Evolutionary conservation across 2,888 invertebrate genomes (phyloP).

Genomic region (Atrina japonica): DNA sequence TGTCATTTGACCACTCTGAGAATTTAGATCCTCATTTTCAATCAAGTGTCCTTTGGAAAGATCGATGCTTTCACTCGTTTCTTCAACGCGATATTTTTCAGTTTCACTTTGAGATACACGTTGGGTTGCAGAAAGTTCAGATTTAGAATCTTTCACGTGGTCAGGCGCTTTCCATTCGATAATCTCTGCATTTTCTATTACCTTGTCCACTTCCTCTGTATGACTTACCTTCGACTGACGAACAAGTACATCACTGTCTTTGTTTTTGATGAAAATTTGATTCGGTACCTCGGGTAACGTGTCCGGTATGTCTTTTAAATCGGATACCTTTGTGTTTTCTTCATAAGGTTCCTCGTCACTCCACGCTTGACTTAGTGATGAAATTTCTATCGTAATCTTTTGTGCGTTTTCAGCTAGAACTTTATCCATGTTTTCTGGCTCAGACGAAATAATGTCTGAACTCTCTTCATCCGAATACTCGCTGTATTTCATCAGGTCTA

Average conservation of each 20-base stretch:
- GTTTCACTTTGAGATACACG: no score
- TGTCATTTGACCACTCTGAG: no score
- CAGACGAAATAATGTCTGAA: conserved; percentile 17
- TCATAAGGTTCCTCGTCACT: conserved; percentile 10
- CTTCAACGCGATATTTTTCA: no score
- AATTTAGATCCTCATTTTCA: no score
- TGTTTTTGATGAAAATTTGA: neutral
- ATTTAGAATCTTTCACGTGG: no score
- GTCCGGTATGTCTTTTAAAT: conserved; percentile 14
- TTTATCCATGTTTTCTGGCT: conserved; percentile 18
- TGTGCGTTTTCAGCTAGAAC: conserved; percentile 17
- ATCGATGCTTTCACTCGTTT: no score
- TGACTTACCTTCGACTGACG: no score
- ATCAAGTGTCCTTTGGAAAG: no score
- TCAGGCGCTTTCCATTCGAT: no score
- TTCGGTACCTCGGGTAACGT: conserved; percentile 36
- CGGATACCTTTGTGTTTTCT: neutral
- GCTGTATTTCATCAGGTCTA: conserved; percentile 1
- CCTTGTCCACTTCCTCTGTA: neutral
- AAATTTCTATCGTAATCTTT: conserved; percentile 22
- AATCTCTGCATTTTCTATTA: neutral
- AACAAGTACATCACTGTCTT: neutral
- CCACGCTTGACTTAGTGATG: conserved; percentile 24
- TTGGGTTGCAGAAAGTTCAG: no score
- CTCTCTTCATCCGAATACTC: conserved; percentile 18